A percentile compares a stretch with the other conserved stretches of the same genome.
Conservation (phyloP, 2,113 vertebrate species). For the Promerops cafer region DNA sequence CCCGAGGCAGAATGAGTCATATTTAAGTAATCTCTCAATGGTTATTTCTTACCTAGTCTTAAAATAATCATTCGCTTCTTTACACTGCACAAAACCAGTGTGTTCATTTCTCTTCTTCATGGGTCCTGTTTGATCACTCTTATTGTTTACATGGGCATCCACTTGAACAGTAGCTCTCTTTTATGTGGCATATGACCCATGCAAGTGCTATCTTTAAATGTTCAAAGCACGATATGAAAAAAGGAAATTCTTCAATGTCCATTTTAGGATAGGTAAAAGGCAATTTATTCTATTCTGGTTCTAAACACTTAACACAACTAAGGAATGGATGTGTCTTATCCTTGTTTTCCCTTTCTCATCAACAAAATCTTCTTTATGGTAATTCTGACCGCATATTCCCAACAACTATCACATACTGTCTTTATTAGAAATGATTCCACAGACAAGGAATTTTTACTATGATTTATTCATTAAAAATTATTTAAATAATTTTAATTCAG, state of each 20-base stretch:
- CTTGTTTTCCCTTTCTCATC: background rate
- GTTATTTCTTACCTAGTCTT: background rate
- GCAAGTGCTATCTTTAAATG: background rate
- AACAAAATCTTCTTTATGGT: background rate
- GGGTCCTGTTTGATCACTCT: background rate
- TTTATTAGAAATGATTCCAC: background rate
- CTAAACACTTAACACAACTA: background rate
- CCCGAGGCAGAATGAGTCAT: background rate
- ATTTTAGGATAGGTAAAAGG: background rate
- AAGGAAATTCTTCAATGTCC: background rate
- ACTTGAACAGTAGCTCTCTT: background rate
- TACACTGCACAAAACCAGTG: background rate
- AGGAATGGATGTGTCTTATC: background rate
- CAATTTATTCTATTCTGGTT: background rate
- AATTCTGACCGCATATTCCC: background rate
- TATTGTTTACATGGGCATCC: background rate
- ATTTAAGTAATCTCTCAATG: background rate
- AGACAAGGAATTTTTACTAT: background rate
- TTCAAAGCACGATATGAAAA: background rate
- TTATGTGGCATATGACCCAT: background rate
- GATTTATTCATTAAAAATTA: background rate
- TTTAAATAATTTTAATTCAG: background rate
- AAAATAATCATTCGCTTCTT: background rate
- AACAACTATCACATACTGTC: background rate
- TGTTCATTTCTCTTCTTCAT: background rate